These are phyloP conservation scores for Heliangelus exortis DNA, from an alignment of 2,797 vertebrate species.

Conservation along the genomic window DNA sequence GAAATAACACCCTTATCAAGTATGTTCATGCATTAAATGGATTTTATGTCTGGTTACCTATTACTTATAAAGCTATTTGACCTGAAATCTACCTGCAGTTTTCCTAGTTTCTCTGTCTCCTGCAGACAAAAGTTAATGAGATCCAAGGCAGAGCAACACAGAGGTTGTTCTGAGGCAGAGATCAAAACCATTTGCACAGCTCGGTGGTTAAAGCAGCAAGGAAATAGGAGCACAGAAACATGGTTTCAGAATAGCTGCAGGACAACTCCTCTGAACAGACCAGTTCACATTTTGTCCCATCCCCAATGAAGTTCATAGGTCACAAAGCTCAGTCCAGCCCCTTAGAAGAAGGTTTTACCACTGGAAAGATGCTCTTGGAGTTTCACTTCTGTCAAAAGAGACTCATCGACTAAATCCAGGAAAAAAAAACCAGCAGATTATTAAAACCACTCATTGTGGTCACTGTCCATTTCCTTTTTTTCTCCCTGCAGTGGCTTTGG, in stretches of 20 bases:
- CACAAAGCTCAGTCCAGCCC: not conserved
- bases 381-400: not conserved
- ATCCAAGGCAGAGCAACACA: not conserved
- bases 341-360: not conserved
- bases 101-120: not conserved
- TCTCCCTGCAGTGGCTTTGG: not conserved
- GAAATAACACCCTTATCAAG: not conserved
- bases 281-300: accelerated
- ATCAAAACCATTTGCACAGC: not conserved
- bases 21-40: not conserved
- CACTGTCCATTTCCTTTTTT: not conserved
- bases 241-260: not conserved
- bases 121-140: not conserved
- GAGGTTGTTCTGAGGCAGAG: not conserved
- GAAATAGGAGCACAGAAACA: not conserved
- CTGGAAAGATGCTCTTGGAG: not conserved
- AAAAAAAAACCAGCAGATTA: not conserved
- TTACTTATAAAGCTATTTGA: not conserved
- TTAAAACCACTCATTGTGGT: not conserved
- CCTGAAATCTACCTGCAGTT: not conserved
- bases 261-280: not conserved
- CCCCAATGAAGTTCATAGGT: not conserved
- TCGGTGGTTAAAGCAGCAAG: not conserved
- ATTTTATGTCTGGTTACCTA: not conserved
- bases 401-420: not conserved